phyloP scores from a whole-genome alignment of 1,140 invertebrate genomes.

The Drosophila azteca region DNA sequence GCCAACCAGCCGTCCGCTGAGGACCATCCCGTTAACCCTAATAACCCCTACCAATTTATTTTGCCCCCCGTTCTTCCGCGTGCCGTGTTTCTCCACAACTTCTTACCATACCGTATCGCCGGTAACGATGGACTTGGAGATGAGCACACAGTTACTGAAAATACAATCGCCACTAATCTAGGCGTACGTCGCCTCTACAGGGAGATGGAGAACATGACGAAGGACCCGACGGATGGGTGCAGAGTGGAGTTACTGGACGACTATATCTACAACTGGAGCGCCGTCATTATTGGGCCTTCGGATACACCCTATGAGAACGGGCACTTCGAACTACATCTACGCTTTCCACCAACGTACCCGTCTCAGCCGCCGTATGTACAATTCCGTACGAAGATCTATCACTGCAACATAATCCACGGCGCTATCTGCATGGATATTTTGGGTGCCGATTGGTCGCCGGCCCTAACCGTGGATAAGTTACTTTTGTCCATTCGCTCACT shows the following conservation, averaged over 20 bases:
- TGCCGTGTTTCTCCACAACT: background rate
- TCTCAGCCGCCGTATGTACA: constrained; percentile 91
- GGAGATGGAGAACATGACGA: background rate
- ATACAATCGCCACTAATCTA: too few relatives aligned
- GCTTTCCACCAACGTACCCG: constrained; percentile 90
- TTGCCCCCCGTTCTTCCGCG: too few relatives aligned
- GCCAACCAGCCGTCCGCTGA: too few relatives aligned
- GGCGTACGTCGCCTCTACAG: background rate
- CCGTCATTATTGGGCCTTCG: constrained; percentile 85
- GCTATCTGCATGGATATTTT: constrained; percentile 90
- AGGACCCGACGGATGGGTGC: constrained; percentile 77
- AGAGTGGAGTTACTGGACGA: background rate
- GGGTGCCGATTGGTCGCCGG: constrained; percentile 97
- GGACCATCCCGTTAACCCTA: too few relatives aligned
- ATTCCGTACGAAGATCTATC: constrained; percentile 92
- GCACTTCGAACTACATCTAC: constrained; percentile 90
- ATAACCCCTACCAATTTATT: too few relatives aligned
- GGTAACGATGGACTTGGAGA: too few relatives aligned
- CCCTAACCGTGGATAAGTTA: constrained; percentile 97
- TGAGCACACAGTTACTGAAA: too few relatives aligned
- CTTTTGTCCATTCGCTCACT: constrained; percentile 97
- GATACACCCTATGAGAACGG: constrained; percentile 91
- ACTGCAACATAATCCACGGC: constrained; percentile 90
- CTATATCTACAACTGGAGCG: constrained; percentile 10
- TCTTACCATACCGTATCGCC: too few relatives aligned